phyloP scores from a whole-genome alignment of 2,888 invertebrate genomes.

The Drosophila histrio region DNA sequence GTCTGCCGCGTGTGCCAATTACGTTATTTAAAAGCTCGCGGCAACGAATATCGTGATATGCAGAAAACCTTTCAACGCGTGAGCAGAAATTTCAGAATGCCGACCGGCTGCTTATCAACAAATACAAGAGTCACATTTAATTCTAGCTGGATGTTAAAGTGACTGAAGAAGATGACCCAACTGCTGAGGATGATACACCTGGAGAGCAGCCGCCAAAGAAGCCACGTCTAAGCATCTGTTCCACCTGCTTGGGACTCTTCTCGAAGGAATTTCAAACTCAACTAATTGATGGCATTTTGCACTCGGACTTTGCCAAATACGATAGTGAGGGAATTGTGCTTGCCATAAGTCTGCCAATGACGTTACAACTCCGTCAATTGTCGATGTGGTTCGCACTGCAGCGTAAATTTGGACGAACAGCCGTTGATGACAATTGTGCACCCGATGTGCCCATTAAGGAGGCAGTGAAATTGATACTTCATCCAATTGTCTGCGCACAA shows the following conservation, averaged over 20 bases:
- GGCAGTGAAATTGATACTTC: constrained; percentile 91
- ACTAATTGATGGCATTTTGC: constrained; percentile 85
- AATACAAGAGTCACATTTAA: constrained; percentile 15
- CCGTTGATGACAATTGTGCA: constrained; percentile 81
- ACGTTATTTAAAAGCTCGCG: constrained; percentile 87
- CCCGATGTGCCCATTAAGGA: constrained; percentile 89
- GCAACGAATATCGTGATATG: constrained; percentile 86
- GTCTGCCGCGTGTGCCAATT: constrained; percentile 89
- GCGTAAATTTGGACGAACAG: constrained; percentile 85
- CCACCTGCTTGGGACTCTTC: constrained; percentile 90
- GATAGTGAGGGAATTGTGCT: constrained; percentile 88
- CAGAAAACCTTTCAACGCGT: constrained; percentile 85
- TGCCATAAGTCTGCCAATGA: constrained; percentile 89
- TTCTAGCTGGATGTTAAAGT: constrained; percentile 62
- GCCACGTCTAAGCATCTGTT: constrained; percentile 86
- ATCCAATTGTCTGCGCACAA: constrained; percentile 86
- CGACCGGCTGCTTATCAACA: constrained; percentile 3
- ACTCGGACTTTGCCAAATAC: constrained; percentile 86
- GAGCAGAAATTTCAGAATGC: constrained; percentile 61
- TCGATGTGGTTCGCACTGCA: constrained; percentile 87
- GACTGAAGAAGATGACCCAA: not conserved
- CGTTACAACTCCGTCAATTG: constrained; percentile 88
- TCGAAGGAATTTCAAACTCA: constrained; percentile 86
- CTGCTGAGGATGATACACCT: not conserved
- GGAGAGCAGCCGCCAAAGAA: constrained; percentile 82